Conservation (phyloP, 53 echinoderm and acorn worm species). For the Arbacia lixula region DNA sequence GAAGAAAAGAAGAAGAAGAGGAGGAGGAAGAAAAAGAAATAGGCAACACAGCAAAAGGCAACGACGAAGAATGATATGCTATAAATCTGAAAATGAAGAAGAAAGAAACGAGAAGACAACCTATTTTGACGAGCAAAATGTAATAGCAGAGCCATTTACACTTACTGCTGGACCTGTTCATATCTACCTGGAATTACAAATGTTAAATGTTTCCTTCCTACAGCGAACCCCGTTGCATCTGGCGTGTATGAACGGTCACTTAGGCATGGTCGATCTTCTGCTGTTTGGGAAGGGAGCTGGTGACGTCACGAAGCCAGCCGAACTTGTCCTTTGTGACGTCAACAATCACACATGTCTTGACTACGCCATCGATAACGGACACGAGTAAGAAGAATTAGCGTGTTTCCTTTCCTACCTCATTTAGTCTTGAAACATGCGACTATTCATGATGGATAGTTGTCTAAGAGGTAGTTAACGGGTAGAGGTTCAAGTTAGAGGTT, state of each 20-base stretch:
- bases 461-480: no score
- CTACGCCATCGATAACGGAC: conserved; percentile 48
- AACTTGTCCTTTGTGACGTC: conserved; percentile 3
- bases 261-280: conserved; percentile 31
- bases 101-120: neutral
- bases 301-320: neutral
- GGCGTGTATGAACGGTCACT: conserved; percentile 27
- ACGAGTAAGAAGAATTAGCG: no score
- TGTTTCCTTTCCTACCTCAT: no score
- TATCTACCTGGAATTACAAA: no score
- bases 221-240: conserved; percentile 39
- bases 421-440: no score
- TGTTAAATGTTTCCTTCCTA: no score
- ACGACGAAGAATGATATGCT: neutral
- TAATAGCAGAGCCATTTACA: no score
- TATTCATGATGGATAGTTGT: no score
- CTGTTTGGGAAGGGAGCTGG: conserved; percentile 4
- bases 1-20: no score
- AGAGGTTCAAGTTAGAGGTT: no score
- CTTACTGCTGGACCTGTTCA: no score
- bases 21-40: neutral
- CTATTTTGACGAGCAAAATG: neutral
- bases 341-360: conserved; percentile 29
- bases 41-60: neutral
- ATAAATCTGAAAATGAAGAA: neutral